Evolutionary conservation across 2,888 invertebrate genomes (phyloP), one percentile per base, ranked within the genome.

Genomic region (Nomada fucata): DNA sequence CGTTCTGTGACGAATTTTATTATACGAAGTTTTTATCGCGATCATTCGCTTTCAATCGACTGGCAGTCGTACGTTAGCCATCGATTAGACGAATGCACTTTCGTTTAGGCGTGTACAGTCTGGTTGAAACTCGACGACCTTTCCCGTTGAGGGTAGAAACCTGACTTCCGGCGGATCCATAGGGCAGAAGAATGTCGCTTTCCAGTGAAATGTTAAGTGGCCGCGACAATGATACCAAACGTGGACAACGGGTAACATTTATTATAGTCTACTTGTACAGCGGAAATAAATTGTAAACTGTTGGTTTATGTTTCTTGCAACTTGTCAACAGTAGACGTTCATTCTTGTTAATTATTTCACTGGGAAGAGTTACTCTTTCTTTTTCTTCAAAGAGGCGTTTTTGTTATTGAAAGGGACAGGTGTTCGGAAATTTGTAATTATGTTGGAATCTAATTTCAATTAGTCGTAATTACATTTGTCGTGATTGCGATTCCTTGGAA

Each of bases 121-220:
- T 26, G 3, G 57, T 20, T 57, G 13, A 5, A 2, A 23, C 29
- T 36, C 47, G 26, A 0, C 26, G 57, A 76, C 60, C 69, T 64
- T 77, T 60, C 15, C 44, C 36, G 47, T 52, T 50, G 10, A 29
- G 20, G 13, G 15, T 61, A 55, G 77, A 76, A 69, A 61, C 78
- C 68, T 36, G 9, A 44, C 3, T 69, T 47, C 44, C 29, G 20
- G 11, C 3, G 36, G 15, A 11, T n/a, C 23, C 11, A 44, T 36
- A 52, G 20, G 23, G 47, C 23, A 61, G 29, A 4, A 64, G n/a
- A 42, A 69, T 52, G 20, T 29, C 47, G 20, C 57, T 57, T 79
- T 64, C 57, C 42, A 3, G 13, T 20, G 23, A 76, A 26, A 9
- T 55, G 20, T 20, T 4, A 63, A 57, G 44, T 9, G 15, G 5